Conservation (phyloP, 2,113 vertebrate species). For the Gavia stellata region DNA sequence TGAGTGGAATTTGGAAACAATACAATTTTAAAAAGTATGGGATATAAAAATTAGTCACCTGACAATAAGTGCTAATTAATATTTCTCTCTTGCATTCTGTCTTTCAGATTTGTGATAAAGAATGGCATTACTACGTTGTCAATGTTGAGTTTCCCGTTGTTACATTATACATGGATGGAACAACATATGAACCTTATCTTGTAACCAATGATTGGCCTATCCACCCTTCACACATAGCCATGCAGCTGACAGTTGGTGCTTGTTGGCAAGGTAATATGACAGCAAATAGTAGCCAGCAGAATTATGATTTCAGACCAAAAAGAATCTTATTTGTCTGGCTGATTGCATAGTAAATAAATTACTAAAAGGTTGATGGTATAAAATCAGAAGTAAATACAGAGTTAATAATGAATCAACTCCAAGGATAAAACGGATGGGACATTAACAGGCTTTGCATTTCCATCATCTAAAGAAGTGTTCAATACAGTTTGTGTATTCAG, state of each 20-base stretch:
- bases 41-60: neutral
- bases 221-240: slow-evolving; percentile 93
- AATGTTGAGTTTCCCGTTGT: slow-evolving; percentile 94
- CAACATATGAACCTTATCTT: slow-evolving; percentile 93
- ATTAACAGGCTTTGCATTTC: neutral
- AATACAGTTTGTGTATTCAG: neutral
- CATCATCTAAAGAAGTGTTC: neutral
- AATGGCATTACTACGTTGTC: slow-evolving; percentile 98
- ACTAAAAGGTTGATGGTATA: neutral
- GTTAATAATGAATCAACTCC: neutral
- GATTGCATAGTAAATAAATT: neutral
- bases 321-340: rapidly evolving
- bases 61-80: neutral
- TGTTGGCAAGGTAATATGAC: slow-evolving; percentile 92
- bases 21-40: rapidly evolving
- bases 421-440: neutral
- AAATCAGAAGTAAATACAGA: neutral
- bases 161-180: slow-evolving; percentile 91
- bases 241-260: slow-evolving; percentile 94
- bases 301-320: neutral
- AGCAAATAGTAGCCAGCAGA: neutral
- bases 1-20: neutral
- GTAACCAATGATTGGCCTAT: slow-evolving; percentile 99
- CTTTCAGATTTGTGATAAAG: slow-evolving; percentile 95
- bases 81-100: slow-evolving; percentile 3